Conservation (phyloP, 1,140 invertebrate species). For the Eumeta japonica region DNA sequence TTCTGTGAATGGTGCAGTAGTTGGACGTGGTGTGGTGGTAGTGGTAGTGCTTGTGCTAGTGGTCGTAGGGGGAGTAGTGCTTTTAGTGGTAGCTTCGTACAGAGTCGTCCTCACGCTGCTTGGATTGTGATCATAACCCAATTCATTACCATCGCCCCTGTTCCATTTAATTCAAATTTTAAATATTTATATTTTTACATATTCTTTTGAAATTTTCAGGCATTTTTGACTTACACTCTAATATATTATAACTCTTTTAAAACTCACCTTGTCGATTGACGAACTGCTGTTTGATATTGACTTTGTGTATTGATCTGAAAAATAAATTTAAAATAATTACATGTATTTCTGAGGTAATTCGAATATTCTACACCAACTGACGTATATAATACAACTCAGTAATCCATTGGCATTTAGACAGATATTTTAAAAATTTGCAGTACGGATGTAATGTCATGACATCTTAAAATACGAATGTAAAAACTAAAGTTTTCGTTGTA, state of each 20-base stretch:
- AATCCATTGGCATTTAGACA: too few species aligned
- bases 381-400: too few species aligned
- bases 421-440: too few species aligned
- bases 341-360: too few species aligned
- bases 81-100: conserved; percentile 45
- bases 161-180: conserved; percentile 16
- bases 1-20: conserved; percentile 49
- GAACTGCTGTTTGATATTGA: conserved; percentile 48
- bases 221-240: background rate
- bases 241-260: conserved; percentile 1
- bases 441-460: too few species aligned
- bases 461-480: too few species aligned
- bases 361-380: too few species aligned
- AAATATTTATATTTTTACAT: background rate
- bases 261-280: conserved; percentile 51
- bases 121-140: conserved; percentile 53
- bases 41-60: conserved; percentile 42
- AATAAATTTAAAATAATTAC: conserved; percentile 5
- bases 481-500: too few species aligned
- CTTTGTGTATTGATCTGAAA: conserved; percentile 54
- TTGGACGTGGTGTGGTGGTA: conserved; percentile 45
- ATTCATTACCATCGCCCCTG: conserved; percentile 58
- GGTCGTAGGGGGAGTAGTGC: conserved; percentile 43
- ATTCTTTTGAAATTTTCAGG: background rate
- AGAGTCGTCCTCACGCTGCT: conserved; percentile 48